phyloP scores from a whole-genome alignment of 2,888 invertebrate genomes.

The Esperia sulphurella region DNA sequence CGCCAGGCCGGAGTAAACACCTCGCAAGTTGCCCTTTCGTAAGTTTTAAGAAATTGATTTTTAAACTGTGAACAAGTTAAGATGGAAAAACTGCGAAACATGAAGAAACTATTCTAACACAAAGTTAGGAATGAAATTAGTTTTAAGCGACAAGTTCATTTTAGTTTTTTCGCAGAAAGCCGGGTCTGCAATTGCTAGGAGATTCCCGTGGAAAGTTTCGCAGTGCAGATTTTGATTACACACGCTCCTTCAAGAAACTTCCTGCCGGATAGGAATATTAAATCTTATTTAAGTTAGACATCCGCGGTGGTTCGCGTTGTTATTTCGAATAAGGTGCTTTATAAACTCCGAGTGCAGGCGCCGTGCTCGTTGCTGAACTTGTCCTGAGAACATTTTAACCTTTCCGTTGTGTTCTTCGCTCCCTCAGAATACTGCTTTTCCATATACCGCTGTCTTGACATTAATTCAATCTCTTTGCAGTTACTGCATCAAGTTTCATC shows the following conservation, averaged over 20 bases:
- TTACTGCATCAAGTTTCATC: constrained; percentile 30
- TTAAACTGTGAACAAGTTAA: constrained; percentile 68
- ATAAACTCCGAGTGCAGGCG: constrained; percentile 56
- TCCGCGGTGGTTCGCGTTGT: constrained; percentile 69
- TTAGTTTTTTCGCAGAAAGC: constrained; percentile 67
- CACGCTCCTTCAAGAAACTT: constrained; percentile 74
- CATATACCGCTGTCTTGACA: constrained; percentile 29
- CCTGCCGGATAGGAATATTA: constrained; percentile 75
- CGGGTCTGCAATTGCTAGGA: constrained; percentile 65
- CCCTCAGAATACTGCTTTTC: constrained; percentile 38
- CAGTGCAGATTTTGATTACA: constrained; percentile 78
- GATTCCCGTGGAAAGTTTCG: constrained; percentile 66
- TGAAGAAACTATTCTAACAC: constrained; percentile 71
- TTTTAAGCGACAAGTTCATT: constrained; percentile 77
- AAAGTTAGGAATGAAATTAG: constrained; percentile 75
- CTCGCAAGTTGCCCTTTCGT: constrained; percentile 60
- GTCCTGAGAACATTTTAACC: constrained; percentile 51
- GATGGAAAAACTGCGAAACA: constrained; percentile 53
- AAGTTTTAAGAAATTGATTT: constrained; percentile 71
- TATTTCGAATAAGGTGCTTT: constrained; percentile 75
- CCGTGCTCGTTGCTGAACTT: constrained; percentile 47
- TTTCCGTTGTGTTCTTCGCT: constrained; percentile 35
- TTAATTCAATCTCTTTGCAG: constrained; percentile 30
- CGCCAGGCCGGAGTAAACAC: constrained; percentile 54
- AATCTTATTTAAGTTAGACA: constrained; percentile 79